These are phyloP conservation scores for Enteromius anoplus DNA, from an alignment of 2,797 vertebrate species.

Conservation along the genomic window DNA sequence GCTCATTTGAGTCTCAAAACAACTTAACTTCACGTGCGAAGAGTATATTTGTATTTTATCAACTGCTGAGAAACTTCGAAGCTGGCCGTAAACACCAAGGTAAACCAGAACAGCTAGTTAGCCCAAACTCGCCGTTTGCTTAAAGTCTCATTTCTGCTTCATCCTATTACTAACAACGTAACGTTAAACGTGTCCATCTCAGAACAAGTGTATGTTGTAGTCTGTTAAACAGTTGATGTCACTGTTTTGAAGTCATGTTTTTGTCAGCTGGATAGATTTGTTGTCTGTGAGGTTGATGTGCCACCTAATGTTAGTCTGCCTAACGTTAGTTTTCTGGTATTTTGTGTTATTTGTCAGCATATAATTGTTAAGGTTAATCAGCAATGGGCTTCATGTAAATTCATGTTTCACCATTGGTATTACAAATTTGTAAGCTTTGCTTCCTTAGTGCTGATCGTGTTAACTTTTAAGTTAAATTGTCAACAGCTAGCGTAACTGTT, in stretches of 20 bases:
- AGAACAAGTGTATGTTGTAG: not conserved
- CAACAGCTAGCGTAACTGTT: not conserved
- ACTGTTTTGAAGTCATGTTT: constrained; percentile 21
- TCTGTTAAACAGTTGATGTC: not conserved
- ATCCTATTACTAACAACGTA: not conserved
- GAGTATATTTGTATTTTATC: not conserved
- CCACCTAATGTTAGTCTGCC: not conserved
- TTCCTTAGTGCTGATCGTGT: not conserved
- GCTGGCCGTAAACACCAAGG: constrained; percentile 39
- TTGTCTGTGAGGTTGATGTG: not conserved
- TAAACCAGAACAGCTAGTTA: constrained; percentile 23
- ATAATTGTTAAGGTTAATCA: not conserved
- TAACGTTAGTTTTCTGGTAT: not conserved
- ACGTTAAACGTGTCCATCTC: not conserved
- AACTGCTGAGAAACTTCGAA: constrained; percentile 33
- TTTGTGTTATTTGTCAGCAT: not conserved
- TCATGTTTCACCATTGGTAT: not conserved
- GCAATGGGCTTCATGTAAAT: not conserved
- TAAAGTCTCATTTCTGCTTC: not conserved
- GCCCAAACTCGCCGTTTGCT: not conserved
- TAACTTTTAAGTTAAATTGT: not conserved
- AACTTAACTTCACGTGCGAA: constrained; percentile 1
- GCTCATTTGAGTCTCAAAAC: constrained; percentile 16
- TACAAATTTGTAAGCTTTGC: not conserved
- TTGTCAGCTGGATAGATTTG: constrained; percentile 11